Base-by-base conservation (phyloP, 1,140 invertebrate genomes). In the Eriosoma lanigerum region DNA sequence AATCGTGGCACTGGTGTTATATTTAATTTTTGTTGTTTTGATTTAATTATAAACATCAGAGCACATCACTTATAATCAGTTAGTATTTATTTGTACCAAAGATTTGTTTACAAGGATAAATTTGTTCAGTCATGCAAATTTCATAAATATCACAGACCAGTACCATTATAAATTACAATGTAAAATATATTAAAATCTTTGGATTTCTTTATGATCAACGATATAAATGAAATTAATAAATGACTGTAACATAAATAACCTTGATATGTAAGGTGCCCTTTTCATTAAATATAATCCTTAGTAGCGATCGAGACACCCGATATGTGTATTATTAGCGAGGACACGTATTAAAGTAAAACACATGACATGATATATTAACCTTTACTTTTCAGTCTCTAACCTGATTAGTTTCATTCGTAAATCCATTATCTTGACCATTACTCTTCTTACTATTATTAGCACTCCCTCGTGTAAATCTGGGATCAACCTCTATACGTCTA, bases 401-500 rank as follows among this genome's bases (percentile, higher is more conserved):
- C 75, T 78, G 75, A 78, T 78, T 78, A 26, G 38, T 78, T 46
- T 78, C 75, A 29, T 78, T 78, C 38, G 75, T 62, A 78, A 62
- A 62, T 78, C 75, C 75, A 60, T 58, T 78, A 78, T 78, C 75
- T 78, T 78, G 75, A 46, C 56, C 75, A 78, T 26, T 62, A 60
- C 4, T 46, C 32, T 62, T 62, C 54, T 78, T 78, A 56, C 38
- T 44, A 62, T 21, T 78, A 58, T 78, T 26, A 78, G 56, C 21
- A 78, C 26, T 62, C 48, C 75, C 75, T 24, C 56, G 56, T 21
- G 54, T 58, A 60, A 84, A 82, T 52, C 83, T 82, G 70, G 48
- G 75, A 60, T 83, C 82, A 38, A 83, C 83, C 73, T 87, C 87
- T 82, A 84, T 85, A 82, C 85, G 85, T 85, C 89, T 84, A 15